Conservation (phyloP, 2,113 vertebrate species). For the Corythornis madagascariensis region DNA sequence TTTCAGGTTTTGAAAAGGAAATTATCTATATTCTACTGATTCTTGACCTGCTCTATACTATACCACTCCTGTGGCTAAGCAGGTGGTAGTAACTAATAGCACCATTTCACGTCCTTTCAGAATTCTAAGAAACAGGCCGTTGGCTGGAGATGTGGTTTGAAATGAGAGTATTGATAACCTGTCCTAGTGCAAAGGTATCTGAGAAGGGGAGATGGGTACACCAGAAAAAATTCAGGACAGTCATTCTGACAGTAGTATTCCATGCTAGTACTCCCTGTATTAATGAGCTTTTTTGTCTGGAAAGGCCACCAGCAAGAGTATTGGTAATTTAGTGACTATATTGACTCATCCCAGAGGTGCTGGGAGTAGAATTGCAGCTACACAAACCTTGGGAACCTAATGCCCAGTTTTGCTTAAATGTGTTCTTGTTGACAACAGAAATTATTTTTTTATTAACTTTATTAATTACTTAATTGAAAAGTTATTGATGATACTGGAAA, state of each 20-base stretch:
- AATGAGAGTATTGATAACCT: background rate
- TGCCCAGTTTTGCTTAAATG: background rate
- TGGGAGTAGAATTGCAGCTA: background rate
- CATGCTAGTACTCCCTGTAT: background rate
- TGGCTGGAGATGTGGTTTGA: fast-evolving
- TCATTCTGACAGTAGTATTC: background rate
- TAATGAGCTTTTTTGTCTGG: background rate
- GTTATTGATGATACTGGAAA: background rate
- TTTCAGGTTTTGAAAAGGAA: background rate
- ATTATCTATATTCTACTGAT: background rate
- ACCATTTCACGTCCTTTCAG: no score
- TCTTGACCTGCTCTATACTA: background rate
- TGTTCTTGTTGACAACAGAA: background rate
- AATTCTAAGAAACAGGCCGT: fast-evolving
- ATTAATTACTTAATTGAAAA: background rate
- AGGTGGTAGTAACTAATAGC: background rate
- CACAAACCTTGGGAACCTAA: background rate
- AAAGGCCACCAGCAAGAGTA: background rate
- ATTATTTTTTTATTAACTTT: background rate
- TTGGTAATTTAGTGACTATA: background rate
- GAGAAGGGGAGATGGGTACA: background rate
- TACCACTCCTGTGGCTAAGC: background rate
- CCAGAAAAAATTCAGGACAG: background rate
- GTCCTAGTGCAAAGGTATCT: background rate
- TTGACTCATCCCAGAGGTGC: background rate